Evolutionary conservation across 2,113 vertebrate genomes (phyloP), one percentile per base, ranked within the genome.

Genomic region (Tupaia chinensis): DNA sequence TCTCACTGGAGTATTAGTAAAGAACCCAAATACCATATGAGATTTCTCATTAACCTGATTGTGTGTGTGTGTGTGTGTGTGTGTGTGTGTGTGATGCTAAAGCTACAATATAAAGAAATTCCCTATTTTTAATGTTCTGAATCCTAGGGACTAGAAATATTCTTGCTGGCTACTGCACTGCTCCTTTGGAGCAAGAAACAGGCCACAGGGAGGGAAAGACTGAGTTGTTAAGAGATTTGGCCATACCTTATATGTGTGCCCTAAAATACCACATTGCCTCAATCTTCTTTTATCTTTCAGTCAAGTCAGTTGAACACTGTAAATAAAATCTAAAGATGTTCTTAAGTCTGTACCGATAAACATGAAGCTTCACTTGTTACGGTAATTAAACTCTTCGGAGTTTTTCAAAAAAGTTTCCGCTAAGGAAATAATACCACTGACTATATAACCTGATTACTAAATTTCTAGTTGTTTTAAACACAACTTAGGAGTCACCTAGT

Each of bases 381-480:
- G 79, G 27, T 70, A 73, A 77, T 29, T 54, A 77, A 83, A 65
- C 44, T 84, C 54, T 76, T 89, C 73, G 5, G 44, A 44, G 44
- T 44, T 44, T 85, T 66, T 88, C 56, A 60, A 65, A 72, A 54
- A 54, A 81, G 8, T 65, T 78, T 72, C 72, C 22, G 69, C 93
- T 95, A 92, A 93, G 85, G 82, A 91, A 97, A 89, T 77, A 83
- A 87, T 73, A 90, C n/a, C 68, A 96, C 17, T 85, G 34, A 73
- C 61, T 89, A 72, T 20, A 53, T 95, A 92, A 70, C 23, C 70
- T 84, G 73, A 96, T 1, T 76, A 79, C 16, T 87, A n/a, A 88
- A 93, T 79, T 76, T 93, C 88, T 80, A 97, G 34, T 53, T 91
- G 9, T 95, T 96, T 91, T 89, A 91, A 94, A 87, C 95, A 86